A percentile compares a stretch with the other conserved stretches of the same genome.
Evolutionary conservation across 1,140 invertebrate genomes (phyloP).

Genomic region (Patella vulgata): DNA sequence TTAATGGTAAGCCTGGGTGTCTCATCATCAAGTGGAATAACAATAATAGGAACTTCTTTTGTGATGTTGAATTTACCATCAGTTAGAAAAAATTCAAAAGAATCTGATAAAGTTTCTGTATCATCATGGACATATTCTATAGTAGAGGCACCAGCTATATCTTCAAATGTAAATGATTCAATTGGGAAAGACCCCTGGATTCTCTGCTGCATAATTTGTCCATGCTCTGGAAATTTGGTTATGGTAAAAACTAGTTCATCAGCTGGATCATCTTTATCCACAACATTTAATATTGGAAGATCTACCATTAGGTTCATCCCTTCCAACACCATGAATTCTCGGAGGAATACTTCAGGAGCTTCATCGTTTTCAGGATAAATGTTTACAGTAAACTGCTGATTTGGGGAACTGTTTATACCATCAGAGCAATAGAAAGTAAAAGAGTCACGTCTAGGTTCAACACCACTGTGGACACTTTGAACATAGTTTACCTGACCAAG

Average conservation of each 20-base stretch:
- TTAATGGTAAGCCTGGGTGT: slow-evolving; percentile 65
- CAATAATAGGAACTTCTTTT: slow-evolving; percentile 59
- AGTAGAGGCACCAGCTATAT: slow-evolving; percentile 59
- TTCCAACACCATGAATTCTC: slow-evolving; percentile 66
- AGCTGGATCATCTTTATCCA: slow-evolving; percentile 64
- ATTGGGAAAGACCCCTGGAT: slow-evolving; percentile 50
- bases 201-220: slow-evolving; percentile 60
- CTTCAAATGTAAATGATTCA: slow-evolving; percentile 59
- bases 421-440: slow-evolving; percentile 65
- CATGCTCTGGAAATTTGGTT: slow-evolving; percentile 59
- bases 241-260: slow-evolving; percentile 62
- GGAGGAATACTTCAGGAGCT: slow-evolving; percentile 61
- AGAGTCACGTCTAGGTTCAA: slow-evolving; percentile 62
- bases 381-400: slow-evolving; percentile 46
- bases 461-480: slow-evolving; percentile 65
- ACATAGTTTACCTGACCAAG: slow-evolving; percentile 63
- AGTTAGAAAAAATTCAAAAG: slow-evolving; percentile 61
- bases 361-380: slow-evolving; percentile 68
- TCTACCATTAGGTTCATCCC: slow-evolving; percentile 66
- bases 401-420: slow-evolving; percentile 59
- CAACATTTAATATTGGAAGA: slow-evolving; percentile 63
- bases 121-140: slow-evolving; percentile 68
- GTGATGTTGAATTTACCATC: slow-evolving; percentile 64
- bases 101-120: slow-evolving; percentile 63
- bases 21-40: slow-evolving; percentile 67